Base-by-base conservation (phyloP, 2,797 vertebrate genomes). In the Pelobates cultripes region DNA sequence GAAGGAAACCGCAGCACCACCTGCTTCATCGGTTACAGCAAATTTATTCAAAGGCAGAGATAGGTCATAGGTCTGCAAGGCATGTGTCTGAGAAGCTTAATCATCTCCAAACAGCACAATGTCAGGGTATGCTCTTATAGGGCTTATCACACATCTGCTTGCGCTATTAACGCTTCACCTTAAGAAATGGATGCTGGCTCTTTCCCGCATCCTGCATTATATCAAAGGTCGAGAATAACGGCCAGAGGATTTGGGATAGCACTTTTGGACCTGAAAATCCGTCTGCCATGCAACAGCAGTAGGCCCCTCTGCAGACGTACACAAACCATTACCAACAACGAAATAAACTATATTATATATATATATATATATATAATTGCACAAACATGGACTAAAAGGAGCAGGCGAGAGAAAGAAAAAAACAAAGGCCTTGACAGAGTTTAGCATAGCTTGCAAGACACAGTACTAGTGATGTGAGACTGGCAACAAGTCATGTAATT, bases 401-500 rank as follows among this genome's bases (percentile, higher is more conserved):
- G 28, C 28, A 28, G 1, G 28, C 28, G 70, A 73, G 53, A 42
- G 17, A 10, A 17, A 51, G 41, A 47, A 3, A 64, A 43, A n/a
- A 55, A 13, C 51, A 28, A 68, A 71, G 28, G 14, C 57, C 40
- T 10, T 41, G 28, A 12, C 15, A 53, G 44, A 73, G 51, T 12
- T 40, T 40, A 1, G 28, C 51, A 73, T 41, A 73, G 8, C 4
- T 41, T 12, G 12, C 4, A 63, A 15, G 84, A 85, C 86, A 86
- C 85, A 87, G 57, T 92, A 89, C 13, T 7, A 41, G n/a, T 3
- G n/a, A 64, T 47, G 47, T 14, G 17, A 17, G 47, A 12, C 75
- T 91, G 77, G 77, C 87, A 88, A 88, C 82, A 84, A 51, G 47
- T 51, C 85, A 43, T 76, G 89, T 86, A 88, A 44, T 84, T 84